phyloP scores from a whole-genome alignment of 1,140 invertebrate species.

The Protaetia brevitarsis region DNA sequence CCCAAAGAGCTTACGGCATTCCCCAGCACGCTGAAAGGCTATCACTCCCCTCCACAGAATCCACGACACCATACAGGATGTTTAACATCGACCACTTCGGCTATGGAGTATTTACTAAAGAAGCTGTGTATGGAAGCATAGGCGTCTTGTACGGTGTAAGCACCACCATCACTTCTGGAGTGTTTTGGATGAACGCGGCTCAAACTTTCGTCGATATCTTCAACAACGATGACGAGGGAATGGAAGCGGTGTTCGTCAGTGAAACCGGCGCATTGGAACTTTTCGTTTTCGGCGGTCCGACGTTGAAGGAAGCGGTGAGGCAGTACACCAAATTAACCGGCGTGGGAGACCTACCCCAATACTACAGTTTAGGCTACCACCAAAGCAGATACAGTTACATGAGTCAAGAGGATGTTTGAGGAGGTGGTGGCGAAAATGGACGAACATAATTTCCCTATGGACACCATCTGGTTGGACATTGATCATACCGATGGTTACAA shows the following conservation, averaged over 20 bases:
- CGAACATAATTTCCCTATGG: slow-evolving; percentile 61
- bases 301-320: slow-evolving; percentile 75
- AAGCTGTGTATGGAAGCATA: slow-evolving; percentile 92
- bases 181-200: slow-evolving; percentile 95
- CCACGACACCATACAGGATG: slow-evolving; percentile 84
- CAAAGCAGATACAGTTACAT: slow-evolving; percentile 78
- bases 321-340: slow-evolving; percentile 87
- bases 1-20: slow-evolving; percentile 89
- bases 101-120: slow-evolving; percentile 85
- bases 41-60: slow-evolving; percentile 78
- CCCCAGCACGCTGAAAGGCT: slow-evolving; percentile 94
- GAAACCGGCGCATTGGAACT: slow-evolving; percentile 91
- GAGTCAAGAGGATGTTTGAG: slow-evolving; percentile 66
- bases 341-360: slow-evolving; percentile 48
- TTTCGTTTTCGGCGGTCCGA: slow-evolving; percentile 85
- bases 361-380: slow-evolving; percentile 65
- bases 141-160: slow-evolving; percentile 91
- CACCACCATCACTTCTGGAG: slow-evolving; percentile 72
- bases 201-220: slow-evolving; percentile 99
- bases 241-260: slow-evolving; percentile 77
- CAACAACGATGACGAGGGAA: slow-evolving; percentile 62
- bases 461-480: slow-evolving; percentile 74
- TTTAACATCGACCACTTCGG: slow-evolving; percentile 98
- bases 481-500: slow-evolving; percentile 73
- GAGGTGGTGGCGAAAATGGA: slow-evolving; percentile 59